phyloP scores from a whole-genome alignment of 2,797 vertebrate species.

The Australoheros facetus region DNA sequence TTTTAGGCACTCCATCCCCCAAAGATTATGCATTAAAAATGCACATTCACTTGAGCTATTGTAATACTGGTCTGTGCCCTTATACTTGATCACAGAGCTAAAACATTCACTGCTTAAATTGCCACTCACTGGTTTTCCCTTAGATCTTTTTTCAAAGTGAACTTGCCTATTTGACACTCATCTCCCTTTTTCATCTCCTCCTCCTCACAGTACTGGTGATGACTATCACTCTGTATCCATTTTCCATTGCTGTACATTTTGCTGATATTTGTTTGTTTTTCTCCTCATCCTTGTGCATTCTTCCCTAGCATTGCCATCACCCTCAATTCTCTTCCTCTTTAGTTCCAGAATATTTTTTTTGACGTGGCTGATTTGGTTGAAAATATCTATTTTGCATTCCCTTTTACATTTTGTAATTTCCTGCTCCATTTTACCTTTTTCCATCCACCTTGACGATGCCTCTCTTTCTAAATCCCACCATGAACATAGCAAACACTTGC shows the following conservation, averaged over 20 bases:
- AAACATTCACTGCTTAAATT: background rate
- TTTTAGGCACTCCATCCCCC: background rate
- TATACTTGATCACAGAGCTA: background rate
- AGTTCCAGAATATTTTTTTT: conserved; percentile 3
- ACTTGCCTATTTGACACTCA: background rate
- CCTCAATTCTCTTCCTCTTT: background rate
- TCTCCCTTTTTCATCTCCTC: conserved; percentile 4
- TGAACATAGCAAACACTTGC: conserved; percentile 15
- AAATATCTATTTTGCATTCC: background rate
- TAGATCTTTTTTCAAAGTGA: background rate
- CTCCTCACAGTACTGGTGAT: conserved; percentile 6
- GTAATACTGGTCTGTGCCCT: background rate
- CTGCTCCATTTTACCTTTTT: background rate
- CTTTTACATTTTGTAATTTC: conserved; percentile 17
- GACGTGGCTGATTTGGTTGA: conserved; percentile 13
- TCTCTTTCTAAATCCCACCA: conserved; percentile 10
- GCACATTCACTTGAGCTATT: background rate
- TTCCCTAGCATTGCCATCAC: background rate
- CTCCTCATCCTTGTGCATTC: conserved; percentile 2
- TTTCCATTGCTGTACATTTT: conserved; percentile 8
- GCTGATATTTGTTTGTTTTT: conserved; percentile 16
- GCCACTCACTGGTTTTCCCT: background rate
- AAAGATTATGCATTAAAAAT: background rate
- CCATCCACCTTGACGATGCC: background rate
- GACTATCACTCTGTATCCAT: background rate